Evolutionary conservation across 2,797 vertebrate species (phyloP).

Genomic region (Rhodeus uyekii): DNA sequence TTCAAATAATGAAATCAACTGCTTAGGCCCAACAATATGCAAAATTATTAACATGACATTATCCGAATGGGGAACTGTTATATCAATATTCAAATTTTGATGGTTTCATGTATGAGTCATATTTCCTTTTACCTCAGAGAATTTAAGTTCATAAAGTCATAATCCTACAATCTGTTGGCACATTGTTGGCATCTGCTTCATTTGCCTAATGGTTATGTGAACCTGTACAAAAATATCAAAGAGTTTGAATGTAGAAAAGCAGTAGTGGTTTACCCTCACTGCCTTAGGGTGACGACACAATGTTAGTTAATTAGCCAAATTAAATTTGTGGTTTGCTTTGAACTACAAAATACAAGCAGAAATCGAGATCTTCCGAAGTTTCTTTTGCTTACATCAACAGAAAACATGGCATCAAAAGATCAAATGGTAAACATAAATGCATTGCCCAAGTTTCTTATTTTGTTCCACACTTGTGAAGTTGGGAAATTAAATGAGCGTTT

Average conservation of each 20-base stretch:
- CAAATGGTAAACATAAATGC: background rate
- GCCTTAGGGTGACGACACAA: background rate
- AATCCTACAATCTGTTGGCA: background rate
- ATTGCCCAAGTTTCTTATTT: background rate
- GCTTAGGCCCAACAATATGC: background rate
- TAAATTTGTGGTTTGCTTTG: constrained; percentile 8
- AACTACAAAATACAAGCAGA: constrained; percentile 13
- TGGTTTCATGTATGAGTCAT: background rate
- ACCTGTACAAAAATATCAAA: background rate
- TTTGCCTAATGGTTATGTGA: background rate
- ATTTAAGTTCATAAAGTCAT: background rate
- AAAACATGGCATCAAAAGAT: background rate
- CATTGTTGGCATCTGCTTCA: background rate
- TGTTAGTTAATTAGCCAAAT: constrained; percentile 31
- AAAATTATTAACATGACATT: background rate
- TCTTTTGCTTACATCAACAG: constrained; percentile 36
- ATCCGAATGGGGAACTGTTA: background rate
- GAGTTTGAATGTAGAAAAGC: background rate
- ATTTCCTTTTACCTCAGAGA: background rate
- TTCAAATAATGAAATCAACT: background rate
- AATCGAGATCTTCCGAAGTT: background rate
- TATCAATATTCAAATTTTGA: background rate
- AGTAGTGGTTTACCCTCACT: background rate
- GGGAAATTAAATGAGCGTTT: background rate
- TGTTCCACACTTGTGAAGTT: background rate